These are phyloP conservation scores for Prosapia bicincta DNA, from an alignment of 2,888 invertebrate genomes.

Conservation along the genomic window DNA sequence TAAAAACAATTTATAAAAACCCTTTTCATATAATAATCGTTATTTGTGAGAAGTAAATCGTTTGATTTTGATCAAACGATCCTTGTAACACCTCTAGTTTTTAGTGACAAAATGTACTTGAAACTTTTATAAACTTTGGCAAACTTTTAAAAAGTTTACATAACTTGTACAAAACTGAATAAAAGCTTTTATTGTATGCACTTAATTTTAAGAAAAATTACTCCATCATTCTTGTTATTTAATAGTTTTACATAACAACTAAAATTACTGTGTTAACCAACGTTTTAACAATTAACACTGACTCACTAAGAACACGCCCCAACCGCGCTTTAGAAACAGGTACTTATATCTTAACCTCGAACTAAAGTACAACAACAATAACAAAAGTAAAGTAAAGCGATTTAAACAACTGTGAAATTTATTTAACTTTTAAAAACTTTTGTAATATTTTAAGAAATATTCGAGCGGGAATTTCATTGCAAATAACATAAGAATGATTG, in stretches of 20 bases:
- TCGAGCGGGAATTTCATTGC: not conserved
- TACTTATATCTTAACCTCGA: slow-evolving; percentile 2
- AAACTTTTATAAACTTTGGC: not conserved
- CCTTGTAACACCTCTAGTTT: too few species aligned
- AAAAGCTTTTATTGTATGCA: too few species aligned
- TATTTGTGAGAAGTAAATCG: too few species aligned
- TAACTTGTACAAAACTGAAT: not conserved
- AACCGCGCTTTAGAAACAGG: not conserved
- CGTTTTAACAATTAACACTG: not conserved
- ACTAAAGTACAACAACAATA: not conserved
- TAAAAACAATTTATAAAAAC: too few species aligned
- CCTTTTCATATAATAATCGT: too few species aligned
- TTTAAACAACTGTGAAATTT: too few species aligned
- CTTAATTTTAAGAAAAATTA: not conserved
- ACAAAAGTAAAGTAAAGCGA: too few species aligned
- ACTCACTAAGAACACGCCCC: not conserved
- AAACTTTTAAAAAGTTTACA: not conserved
- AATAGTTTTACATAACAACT: too few species aligned
- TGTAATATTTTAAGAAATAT: not conserved
- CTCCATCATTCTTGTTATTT: too few species aligned
- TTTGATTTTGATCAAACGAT: too few species aligned
- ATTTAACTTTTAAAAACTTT: not conserved
- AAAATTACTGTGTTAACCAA: too few species aligned
- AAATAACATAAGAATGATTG: not conserved
- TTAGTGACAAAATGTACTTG: too few species aligned